phyloP scores from a whole-genome alignment of 2,888 invertebrate species.

The Agapostemon virescens region DNA sequence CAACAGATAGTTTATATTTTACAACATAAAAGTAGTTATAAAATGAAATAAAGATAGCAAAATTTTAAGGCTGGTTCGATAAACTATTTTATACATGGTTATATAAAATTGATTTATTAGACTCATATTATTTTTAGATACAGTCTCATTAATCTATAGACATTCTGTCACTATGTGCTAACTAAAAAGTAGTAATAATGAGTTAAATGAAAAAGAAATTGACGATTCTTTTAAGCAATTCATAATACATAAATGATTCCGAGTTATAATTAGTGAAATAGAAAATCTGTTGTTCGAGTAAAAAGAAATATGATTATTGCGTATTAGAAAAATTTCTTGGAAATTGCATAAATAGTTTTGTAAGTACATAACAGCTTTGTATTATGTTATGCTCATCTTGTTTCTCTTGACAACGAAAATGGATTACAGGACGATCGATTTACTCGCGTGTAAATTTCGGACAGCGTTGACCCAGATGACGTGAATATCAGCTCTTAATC shows the following conservation, averaged over 20 bases:
- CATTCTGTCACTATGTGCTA: too few relatives aligned
- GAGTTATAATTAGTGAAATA: background rate
- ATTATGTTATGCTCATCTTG: background rate
- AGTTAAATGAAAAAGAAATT: too few relatives aligned
- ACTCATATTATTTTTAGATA: too few relatives aligned
- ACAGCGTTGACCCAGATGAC: background rate
- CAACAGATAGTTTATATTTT: too few relatives aligned
- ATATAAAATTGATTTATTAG: too few relatives aligned
- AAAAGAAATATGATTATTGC: background rate
- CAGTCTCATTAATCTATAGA: too few relatives aligned
- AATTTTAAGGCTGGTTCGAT: too few relatives aligned
- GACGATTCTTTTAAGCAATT: background rate
- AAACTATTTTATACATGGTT: too few relatives aligned
- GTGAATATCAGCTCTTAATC: background rate
- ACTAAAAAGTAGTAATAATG: too few relatives aligned
- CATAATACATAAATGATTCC: background rate
- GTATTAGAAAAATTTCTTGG: background rate
- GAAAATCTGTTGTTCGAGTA: background rate
- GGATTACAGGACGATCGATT: conserved; percentile 4
- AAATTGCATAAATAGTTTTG: too few relatives aligned
- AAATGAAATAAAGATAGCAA: too few relatives aligned
- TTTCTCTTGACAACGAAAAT: background rate
- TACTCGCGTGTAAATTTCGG: conserved; percentile 4
- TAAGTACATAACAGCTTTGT: background rate
- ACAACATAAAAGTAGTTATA: too few relatives aligned